Base-by-base conservation (phyloP, 2,113 vertebrate species). In the Pungitius pungitius region DNA sequence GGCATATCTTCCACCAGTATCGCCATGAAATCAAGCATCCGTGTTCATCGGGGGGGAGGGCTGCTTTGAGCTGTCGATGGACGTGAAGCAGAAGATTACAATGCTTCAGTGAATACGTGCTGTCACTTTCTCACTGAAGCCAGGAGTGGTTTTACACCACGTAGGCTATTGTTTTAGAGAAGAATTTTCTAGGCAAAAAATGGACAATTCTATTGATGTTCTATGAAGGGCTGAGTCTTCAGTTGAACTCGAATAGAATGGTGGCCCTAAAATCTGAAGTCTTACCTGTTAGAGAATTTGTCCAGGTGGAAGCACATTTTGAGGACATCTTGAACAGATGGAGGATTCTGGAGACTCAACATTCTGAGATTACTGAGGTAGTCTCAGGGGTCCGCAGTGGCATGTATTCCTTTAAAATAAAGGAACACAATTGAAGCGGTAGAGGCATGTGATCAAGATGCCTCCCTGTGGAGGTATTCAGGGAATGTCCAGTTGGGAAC, bases 1-100 rank as follows among this genome's bases (percentile, higher is more conserved):
- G 57, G 59, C 68, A 76, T 81, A 88, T 87, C 80, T 85, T 85
- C 61, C 39, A 56, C 68, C 42, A 30, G 59, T 68, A 90, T 84
- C 86, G 47, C 76, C 86, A 79, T 85, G 77, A 93, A 92, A 90
- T 90, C 75, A 56, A 78, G 75, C 72, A 88, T 91, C 73, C 81
- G 83, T 90, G 85, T 89, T 90, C 65, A 87, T 91, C 87, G 89
- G 78, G 77, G 88, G 89, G 78, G 77, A 54, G 39, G 69, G 55
- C 80, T 74, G 62, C 45, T 60, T 8, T 40, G 75, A 83, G 77
- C 33, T 74, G 40, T 9, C 27, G 68, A 59, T 64, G 47, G 75
- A 76, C 51, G 26, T 54, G 60, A 70, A 85, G 65, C 45, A 69
- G 47, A 69, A 56, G 52, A 85, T 55, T 10, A 52, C n/a, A 10